Base-by-base conservation (phyloP, 2,888 invertebrate species). In the Ctenicera cuprea region DNA sequence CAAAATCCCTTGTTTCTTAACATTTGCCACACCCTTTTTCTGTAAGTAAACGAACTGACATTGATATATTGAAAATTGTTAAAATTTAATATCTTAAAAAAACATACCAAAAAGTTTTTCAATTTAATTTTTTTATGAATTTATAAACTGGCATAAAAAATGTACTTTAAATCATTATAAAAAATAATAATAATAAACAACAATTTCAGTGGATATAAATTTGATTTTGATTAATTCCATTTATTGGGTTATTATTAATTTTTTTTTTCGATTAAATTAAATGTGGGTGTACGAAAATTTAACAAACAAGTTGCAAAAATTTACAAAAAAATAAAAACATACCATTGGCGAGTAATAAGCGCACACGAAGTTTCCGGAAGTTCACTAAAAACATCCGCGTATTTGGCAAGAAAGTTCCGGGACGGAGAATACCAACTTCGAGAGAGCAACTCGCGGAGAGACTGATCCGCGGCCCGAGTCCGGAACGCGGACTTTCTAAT, bases 401-500 rank as follows among this genome's bases (percentile, higher is more conserved):
- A 76, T 74, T 74, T 41, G 43, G 61, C 57, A 71, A 75, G 74
- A 68, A 74, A 76, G 72, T 73, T 71, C 76, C 74, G 72, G 74
- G 69, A 71, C 74, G 73, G 69, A 69, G 67, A 52, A 38, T 18
- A 74, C 48, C 43, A 70, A 74, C 74, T 66, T 62, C 74, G 65
- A 62, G 30, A 64, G 41, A 66, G 73, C 61, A 68, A 78, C 74
- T 76, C 79, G 71, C 78, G 76, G 54, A 76, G 74, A 76, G 77
- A 80, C 80, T 80, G 79, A 79, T 78, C 75, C 72, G 74, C 76
- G 73, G 67, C 72, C 73, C 70, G 70, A 68, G 71, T 76, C 76
- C 76, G 76, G 74, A 76, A 71, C 76, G 77, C 77, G 78, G 80
- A 82, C 82, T 82, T 82, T 82, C 82, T 82, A 82, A 82, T 82